phyloP scores from a whole-genome alignment of 2,113 vertebrate genomes.

The Lucifuga dentata region DNA sequence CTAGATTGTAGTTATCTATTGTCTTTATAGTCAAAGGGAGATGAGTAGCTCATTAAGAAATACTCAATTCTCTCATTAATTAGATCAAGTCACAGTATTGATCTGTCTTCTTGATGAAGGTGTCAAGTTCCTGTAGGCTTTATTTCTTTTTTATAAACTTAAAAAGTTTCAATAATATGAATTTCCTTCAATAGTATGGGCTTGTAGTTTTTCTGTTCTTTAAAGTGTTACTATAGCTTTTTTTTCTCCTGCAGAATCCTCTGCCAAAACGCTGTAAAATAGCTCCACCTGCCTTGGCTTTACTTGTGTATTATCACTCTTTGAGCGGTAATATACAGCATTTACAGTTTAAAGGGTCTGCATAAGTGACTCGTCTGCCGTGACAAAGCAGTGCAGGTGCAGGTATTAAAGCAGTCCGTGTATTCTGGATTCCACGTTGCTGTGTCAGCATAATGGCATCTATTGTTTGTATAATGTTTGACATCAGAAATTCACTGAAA shows the following conservation, averaged over 20 bases:
- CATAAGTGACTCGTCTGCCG: slow-evolving; percentile 45
- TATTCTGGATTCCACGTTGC: slow-evolving; percentile 46
- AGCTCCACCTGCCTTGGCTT: background rate
- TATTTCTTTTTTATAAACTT: slow-evolving; percentile 17
- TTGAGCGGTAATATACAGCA: slow-evolving; percentile 11
- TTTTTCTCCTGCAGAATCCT: too few relatives aligned
- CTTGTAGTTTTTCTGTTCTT: too few relatives aligned
- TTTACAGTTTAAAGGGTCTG: slow-evolving; percentile 36
- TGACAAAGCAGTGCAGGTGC: slow-evolving; percentile 61
- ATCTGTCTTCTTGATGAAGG: slow-evolving; percentile 65
- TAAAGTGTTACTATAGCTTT: too few relatives aligned
- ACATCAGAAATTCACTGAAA: slow-evolving; percentile 41
- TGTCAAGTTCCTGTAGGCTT: slow-evolving; percentile 53
- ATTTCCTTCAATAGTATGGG: too few relatives aligned
- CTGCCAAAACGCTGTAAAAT: background rate
- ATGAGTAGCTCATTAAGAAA: slow-evolving; percentile 48
- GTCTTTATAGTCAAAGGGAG: slow-evolving; percentile 15
- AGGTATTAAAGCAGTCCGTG: slow-evolving; percentile 24
- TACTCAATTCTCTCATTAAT: slow-evolving; percentile 54
- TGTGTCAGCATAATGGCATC: slow-evolving; percentile 34
- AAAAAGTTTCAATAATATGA: too few relatives aligned
- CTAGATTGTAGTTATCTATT: background rate
- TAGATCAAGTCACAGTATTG: slow-evolving; percentile 53
- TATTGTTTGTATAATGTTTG: slow-evolving; percentile 46
- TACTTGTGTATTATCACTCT: slow-evolving; percentile 44